Evolutionary conservation across 2,113 vertebrate species (phyloP), one percentile per base, ranked within the genome.

Genomic region (Lasiurus cinereus): DNA sequence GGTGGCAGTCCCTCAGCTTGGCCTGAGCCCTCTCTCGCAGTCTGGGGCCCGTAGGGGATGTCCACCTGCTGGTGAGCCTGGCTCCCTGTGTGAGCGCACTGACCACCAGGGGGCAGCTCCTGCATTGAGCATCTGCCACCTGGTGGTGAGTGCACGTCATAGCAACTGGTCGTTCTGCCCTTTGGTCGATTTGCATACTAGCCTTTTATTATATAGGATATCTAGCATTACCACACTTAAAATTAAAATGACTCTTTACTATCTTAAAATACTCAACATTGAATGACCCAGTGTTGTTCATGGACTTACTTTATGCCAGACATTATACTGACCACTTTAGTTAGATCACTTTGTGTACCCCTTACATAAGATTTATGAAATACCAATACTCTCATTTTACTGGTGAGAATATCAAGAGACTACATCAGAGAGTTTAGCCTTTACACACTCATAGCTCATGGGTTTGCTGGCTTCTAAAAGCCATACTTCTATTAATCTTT

Each of bases 381-480:
- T 59, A 29, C 31, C 56, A 11, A 19, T 10, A 72, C 19, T 27
- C 16, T 13, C 29, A 24, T 74, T 79, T 89, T 52, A 56, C 5
- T 24, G 6, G 1, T 54, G 43, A 46, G 54, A 46, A 15, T 48
- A 27, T n/a, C 39, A 21, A 22, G 29, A 56, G 31, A 43, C 19
- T 39, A 50, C 27, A 29, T 36, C 31, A 33, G 33, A 33, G 11
- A 95, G 27, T 15, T 59, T 43, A 64, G 5, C 54, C 31, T 84
- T 19, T 7, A 19, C 1, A 33, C 3, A 74, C 11, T 22, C 8
- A 6, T 0, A 33, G n/a, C 0, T 31, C 33, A 2, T 21, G 21
- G 19, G 27, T 46, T 8, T 14, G 15, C 59, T 31, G 31, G 66
- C 43, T 31, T 86, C 27, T 31, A 27, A 19, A 48, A 15, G 33